Base-by-base conservation (phyloP, 2,797 vertebrate species). In the Hemibagrus guttatus region DNA sequence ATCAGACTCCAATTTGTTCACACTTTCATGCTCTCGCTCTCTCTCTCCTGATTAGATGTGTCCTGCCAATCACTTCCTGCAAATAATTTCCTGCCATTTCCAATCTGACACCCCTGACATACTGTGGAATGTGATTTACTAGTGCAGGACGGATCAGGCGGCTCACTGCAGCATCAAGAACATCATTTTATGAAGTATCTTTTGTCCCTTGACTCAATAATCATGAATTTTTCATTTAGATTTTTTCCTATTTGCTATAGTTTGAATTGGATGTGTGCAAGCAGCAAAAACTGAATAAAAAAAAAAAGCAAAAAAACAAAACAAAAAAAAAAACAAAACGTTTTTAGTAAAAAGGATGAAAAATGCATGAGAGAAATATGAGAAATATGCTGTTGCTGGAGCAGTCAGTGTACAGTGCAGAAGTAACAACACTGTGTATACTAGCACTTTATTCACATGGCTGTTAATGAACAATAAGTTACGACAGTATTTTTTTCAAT, bases 71-170 rank as follows among this genome's bases (percentile, higher is more conserved):
- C 63, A 54, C n/a, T 52, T 35, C 81, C 81, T 0, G 26, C 63
- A 82, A 82, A 66, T 82, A 16, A 52, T 66, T 82, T 52, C n/a
- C 42, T 17, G 21, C 9, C 28, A 31, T 13, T 82, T 82, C 46
- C 23, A 49, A 31, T 83, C 63, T 68, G 81, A 68, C 63, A 68
- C 81, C 28, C 6, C 63, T 69, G 63, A 68, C 46, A 83, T 68
- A 54, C 26, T 1, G 5, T 9, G 2, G 46, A 68, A 54, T 68
- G 16, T 28, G 80, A 82, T 31, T 49, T 28, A 46, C 61, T 52
- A 66, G 63, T 31, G n/a, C 61, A 52, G 61, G 61, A 61, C 31
- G 42, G 78, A n/a, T 56, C 74, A 78, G n/a, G 52, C 17, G n/a
- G 54, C 31, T 81, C 56, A 35, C 52, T 58, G n/a, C 58, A 42